Percentiles rank a stretch among this genome's conserved stretches.
Evolutionary conservation across 2,888 invertebrate genomes (phyloP).

Genomic region (Synanthedon andrenaeformis): DNA sequence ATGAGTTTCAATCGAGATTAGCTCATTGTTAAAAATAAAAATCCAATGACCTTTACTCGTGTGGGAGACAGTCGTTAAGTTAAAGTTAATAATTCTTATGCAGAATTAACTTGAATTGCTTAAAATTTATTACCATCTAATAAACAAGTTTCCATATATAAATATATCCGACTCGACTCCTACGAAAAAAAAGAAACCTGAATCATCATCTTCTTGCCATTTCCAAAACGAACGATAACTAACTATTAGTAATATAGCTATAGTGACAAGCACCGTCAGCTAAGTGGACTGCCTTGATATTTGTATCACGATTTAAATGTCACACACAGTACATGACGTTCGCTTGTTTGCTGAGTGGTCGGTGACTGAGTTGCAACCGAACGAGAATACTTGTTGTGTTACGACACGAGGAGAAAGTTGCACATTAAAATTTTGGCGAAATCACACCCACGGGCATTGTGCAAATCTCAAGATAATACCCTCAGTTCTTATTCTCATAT

Average conservation of each 20-base stretch:
- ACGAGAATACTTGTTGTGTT: constrained; percentile 17
- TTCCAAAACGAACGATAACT: constrained; percentile 21
- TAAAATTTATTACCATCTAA: constrained; percentile 13
- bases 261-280: constrained; percentile 23
- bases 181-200: constrained; percentile 29
- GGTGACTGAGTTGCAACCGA: constrained; percentile 5
- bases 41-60: no score
- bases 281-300: constrained; percentile 56
- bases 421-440: constrained; percentile 58
- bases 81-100: no score
- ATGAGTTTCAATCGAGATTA: no score
- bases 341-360: constrained; percentile 4
- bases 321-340: constrained; percentile 24
- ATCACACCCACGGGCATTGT: constrained; percentile 56
- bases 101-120: no score
- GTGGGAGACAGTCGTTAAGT: no score
- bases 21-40: no score
- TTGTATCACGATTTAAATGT: constrained; percentile 45
- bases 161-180: constrained; percentile 36
- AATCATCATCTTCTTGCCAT: constrained; percentile 41
- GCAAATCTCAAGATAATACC: constrained; percentile 49
- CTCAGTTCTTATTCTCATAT: constrained; percentile 38
- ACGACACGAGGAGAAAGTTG: constrained; percentile 60
- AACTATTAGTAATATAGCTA: constrained; percentile 28
- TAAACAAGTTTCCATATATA: constrained; percentile 56